Conservation (phyloP, 1,140 invertebrate species). For the Leptinotarsa lineolata region DNA sequence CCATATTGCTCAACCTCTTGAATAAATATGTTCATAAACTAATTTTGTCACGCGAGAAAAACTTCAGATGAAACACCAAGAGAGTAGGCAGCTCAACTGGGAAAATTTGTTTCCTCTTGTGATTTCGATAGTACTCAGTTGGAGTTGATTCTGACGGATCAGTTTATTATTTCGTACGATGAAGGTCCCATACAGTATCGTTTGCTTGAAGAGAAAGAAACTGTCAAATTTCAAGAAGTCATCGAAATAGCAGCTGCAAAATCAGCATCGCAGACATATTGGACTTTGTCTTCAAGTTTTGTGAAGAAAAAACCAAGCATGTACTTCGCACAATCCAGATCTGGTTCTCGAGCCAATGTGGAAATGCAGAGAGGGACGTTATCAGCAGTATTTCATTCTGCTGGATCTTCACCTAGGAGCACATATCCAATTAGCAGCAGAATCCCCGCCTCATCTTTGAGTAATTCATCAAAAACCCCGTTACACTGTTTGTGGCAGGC, state of each 20-base stretch:
- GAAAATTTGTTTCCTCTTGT: too few species aligned
- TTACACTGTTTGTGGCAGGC: neutral
- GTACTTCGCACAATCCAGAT: neutral
- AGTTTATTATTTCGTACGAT: too few species aligned
- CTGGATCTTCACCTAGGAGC: neutral
- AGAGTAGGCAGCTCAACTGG: too few species aligned
- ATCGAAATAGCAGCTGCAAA: too few species aligned
- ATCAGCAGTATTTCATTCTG: neutral
- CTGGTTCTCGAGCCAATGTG: neutral
- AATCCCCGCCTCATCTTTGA: neutral
- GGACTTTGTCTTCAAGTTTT: too few species aligned
- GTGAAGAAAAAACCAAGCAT: too few species aligned
- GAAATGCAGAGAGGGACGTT: neutral
- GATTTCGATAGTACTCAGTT: too few species aligned
- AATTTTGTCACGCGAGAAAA: neutral
- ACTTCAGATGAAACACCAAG: neutral
- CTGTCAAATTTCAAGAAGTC: too few species aligned
- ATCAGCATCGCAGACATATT: too few species aligned
- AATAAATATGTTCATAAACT: neutral
- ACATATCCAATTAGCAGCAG: neutral
- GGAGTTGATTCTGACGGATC: too few species aligned
- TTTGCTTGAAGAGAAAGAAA: too few species aligned
- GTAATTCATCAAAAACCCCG: neutral
- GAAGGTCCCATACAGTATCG: too few species aligned
- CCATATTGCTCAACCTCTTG: neutral